These are phyloP conservation scores for Botrylloides violaceus DNA, from an alignment of 23 tunicate species.

Conservation along the genomic window DNA sequence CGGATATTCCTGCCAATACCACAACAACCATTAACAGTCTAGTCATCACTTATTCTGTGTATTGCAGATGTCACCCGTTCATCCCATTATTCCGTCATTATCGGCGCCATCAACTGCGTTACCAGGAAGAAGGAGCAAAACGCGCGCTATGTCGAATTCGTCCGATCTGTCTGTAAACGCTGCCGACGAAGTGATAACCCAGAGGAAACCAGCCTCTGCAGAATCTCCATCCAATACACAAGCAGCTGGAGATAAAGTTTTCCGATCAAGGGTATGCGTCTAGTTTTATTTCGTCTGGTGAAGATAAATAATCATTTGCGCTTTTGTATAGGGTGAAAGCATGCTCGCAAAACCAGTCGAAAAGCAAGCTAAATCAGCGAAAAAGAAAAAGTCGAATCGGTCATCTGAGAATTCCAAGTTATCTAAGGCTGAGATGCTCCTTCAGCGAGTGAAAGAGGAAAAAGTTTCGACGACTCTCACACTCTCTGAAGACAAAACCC, in stretches of 20 bases:
- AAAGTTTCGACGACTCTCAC: background rate
- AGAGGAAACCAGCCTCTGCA: background rate
- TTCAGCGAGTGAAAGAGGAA: background rate
- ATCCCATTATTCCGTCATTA: background rate
- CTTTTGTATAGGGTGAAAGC: too few species aligned
- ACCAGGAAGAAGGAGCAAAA: background rate
- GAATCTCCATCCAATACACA: background rate
- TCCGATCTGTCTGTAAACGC: background rate
- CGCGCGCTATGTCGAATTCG: background rate
- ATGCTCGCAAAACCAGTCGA: too few species aligned
- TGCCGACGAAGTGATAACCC: background rate
- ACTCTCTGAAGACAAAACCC: background rate
- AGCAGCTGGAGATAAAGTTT: background rate
- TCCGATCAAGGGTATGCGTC: background rate
- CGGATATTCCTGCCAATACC: too few species aligned
- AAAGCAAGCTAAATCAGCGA: background rate
- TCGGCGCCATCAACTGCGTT: background rate
- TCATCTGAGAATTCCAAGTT: background rate
- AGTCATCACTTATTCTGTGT: too few species aligned
- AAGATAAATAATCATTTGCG: background rate
- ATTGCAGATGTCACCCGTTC: background rate
- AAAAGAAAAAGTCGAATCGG: background rate
- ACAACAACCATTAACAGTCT: too few species aligned
- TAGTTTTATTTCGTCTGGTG: too few species aligned
- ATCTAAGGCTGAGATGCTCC: slow-evolving; percentile 15